phyloP scores from a whole-genome alignment of 2,797 vertebrate species.

The Spheniscus humboldti region DNA sequence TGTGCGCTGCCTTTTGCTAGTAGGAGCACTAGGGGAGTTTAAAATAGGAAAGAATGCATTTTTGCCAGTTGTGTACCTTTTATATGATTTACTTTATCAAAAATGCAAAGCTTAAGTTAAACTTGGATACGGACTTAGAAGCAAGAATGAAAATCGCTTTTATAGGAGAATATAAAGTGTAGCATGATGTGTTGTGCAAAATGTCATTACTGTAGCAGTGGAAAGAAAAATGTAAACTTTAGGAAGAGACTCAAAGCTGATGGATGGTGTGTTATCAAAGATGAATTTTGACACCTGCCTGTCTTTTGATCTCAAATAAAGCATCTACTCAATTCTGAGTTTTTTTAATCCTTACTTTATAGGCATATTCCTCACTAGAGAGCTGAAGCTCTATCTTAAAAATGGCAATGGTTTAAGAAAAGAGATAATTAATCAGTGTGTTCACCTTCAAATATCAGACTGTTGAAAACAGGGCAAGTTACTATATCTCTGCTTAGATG shows the following conservation, averaged over 20 bases:
- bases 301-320: conserved; percentile 63
- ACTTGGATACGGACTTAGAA: background rate
- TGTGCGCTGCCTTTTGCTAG: background rate
- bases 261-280: conserved; percentile 40
- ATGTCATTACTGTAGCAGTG: background rate
- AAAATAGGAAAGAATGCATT: background rate
- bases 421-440: conserved; percentile 61
- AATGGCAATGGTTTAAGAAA: conserved; percentile 61
- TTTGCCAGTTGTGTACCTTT: background rate
- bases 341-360: conserved; percentile 47
- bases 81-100: background rate
- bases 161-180: background rate
- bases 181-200: background rate
- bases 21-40: background rate
- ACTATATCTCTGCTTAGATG: background rate
- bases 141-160: background rate
- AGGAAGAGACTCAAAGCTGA: conserved; percentile 43
- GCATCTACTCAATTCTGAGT: conserved; percentile 30
- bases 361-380: background rate
- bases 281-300: conserved; percentile 67
- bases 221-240: conserved; percentile 19
- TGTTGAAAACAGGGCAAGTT: conserved; percentile 11
- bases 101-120: conserved; percentile 22
- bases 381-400: conserved; percentile 42
- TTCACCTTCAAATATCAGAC: conserved; percentile 43